Evolutionary conservation across 2,888 invertebrate genomes (phyloP), one percentile per base, ranked within the genome.

Genomic region (Agriopis marginaria): DNA sequence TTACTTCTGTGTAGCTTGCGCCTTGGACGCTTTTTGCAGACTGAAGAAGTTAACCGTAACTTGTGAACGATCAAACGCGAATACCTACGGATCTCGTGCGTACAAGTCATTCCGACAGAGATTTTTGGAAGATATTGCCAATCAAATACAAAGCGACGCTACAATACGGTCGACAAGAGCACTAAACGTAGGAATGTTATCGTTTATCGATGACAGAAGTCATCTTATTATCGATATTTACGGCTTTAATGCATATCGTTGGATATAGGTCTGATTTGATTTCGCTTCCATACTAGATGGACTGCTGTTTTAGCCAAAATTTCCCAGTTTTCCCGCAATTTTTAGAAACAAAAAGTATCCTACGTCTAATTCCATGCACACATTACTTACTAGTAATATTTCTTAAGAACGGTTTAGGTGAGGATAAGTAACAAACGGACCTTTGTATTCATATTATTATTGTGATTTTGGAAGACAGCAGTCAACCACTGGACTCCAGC

Each of bases 51-150:
- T 76, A 75, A 75, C 72, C 75, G 73, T 77, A 73, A 81, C 78
- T 79, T 76, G 76, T 56, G 77, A 79, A 76, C 76, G 72, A 76
- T 81, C 76, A 77, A 76, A 79, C 74, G 76, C 72, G 67, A 68
- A 66, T 47, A 23, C 59, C 59, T 58, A 47, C 55, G 44, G 62
- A 59, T 70, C 42, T 70, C 70, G 70, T 70, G 70, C 59, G 49
- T 66, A 63, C 70, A 44, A 59, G 70, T 53, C 53, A 70, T 70
- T 66, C 70, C 39, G 50, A 50, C 56, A 23, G 39, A 70, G 63
- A 70, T 66, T 70, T 70, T 70, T 42, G 68, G 66, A 63, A 63
- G 65, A 64, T 66, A 70, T 70, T 66, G 44, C 63, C 59, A 70
- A 70, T 70, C 66, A 66, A 70, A 70, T 66, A 70, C 66, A 70